Percentiles rank a stretch among this genome's conserved stretches.
Conservation (phyloP, 2,888 invertebrate species). For the Nephrotoma appendiculata region DNA sequence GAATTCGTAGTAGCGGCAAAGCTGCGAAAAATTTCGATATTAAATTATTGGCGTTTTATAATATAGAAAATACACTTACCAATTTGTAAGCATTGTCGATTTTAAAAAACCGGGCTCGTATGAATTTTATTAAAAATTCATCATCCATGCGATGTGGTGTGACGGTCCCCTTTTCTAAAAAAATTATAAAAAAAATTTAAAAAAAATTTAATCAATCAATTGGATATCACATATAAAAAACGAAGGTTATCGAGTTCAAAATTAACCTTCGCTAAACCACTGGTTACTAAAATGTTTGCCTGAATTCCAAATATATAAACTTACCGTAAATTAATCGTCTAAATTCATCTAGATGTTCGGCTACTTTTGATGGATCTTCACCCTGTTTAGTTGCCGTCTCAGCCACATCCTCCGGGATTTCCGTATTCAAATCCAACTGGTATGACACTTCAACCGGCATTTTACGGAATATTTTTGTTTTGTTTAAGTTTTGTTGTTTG, state of each 20-base stretch:
- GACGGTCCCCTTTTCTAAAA: conserved; percentile 60
- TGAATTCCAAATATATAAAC: conserved; percentile 9
- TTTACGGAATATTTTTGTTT: neutral
- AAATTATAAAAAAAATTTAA: neutral
- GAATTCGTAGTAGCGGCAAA: conserved; percentile 62
- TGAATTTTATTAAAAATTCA: conserved; percentile 54
- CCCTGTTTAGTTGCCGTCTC: conserved; percentile 49
- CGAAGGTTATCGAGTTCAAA: no score
- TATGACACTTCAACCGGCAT: conserved; percentile 20
- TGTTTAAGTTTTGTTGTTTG: neutral
- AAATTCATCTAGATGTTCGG: conserved; percentile 54
- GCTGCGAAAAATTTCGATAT: conserved; percentile 19
- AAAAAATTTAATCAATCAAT: no score
- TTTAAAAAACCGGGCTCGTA: conserved; percentile 59
- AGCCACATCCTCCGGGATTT: conserved; percentile 48
- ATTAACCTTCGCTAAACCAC: no score
- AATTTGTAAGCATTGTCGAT: conserved; percentile 56
- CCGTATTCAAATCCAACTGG: conserved; percentile 44
- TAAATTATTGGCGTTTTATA: neutral
- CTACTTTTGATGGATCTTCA: conserved; percentile 54
- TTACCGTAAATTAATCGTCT: conserved; percentile 60
- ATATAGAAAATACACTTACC: conserved; percentile 37
- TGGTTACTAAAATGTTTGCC: no score
- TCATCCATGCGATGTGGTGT: conserved; percentile 63
- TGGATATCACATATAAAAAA: no score